phyloP scores from a whole-genome alignment of 2,113 vertebrate species.

The Ophiodon elongatus region DNA sequence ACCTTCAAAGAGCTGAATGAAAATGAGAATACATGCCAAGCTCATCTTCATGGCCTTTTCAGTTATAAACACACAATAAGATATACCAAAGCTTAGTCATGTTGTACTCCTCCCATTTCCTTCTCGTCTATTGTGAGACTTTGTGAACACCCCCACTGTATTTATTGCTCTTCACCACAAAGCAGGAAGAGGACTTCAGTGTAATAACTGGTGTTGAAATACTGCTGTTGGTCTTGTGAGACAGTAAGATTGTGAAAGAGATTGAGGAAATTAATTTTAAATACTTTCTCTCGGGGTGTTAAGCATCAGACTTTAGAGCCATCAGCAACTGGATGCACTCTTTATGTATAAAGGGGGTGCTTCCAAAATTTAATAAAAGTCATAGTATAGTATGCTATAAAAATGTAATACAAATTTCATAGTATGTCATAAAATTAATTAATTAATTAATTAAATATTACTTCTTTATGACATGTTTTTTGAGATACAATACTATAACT shows the following conservation, averaged over 20 bases:
- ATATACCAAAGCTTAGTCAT: background rate
- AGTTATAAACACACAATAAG: background rate
- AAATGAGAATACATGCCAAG: slow-evolving; percentile 23
- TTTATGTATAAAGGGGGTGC: background rate
- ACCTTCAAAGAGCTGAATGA: slow-evolving; percentile 67
- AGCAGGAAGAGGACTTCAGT: slow-evolving; percentile 65
- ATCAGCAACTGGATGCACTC: background rate
- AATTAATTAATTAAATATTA: background rate
- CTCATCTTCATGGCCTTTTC: slow-evolving; percentile 49
- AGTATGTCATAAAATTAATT: too few relatives aligned
- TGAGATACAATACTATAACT: too few relatives aligned
- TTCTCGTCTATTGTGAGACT: slow-evolving; percentile 13
- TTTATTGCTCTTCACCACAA: slow-evolving; percentile 51
- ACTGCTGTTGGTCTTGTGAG: background rate
- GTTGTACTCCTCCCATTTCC: slow-evolving; percentile 33
- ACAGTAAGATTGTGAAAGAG: background rate
- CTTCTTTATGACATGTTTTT: background rate
- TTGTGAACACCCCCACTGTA: background rate
- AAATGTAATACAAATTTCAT: background rate
- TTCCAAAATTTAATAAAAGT: background rate
- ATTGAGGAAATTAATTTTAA: background rate
- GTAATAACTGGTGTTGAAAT: slow-evolving; percentile 12
- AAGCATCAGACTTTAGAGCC: background rate
- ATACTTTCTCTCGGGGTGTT: background rate
- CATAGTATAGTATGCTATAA: background rate